Evolutionary conservation across 2,888 invertebrate genomes (phyloP).

Genomic region (Cecidostiba fungosa): DNA sequence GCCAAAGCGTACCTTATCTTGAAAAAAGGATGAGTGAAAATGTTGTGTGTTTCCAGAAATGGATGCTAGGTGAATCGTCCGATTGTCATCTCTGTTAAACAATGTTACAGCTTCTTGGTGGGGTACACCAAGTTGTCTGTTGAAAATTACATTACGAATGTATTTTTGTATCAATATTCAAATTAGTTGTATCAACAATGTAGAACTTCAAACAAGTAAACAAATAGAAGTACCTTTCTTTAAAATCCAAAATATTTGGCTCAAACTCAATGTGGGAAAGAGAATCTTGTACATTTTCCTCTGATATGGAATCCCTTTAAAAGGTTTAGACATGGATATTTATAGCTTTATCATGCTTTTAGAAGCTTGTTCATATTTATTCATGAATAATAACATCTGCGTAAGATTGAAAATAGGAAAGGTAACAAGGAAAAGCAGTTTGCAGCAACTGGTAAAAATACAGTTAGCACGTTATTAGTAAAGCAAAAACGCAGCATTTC

Average conservation of each 20-base stretch:
- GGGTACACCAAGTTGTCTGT: conserved; percentile 92
- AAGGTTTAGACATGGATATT: conserved; percentile 19
- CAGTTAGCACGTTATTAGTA: conserved; percentile 6
- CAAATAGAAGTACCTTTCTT: conserved; percentile 83
- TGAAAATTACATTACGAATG: conserved; percentile 16
- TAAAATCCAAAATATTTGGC: conserved; percentile 86
- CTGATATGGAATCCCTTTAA: conserved; percentile 71
- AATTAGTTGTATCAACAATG: conserved; percentile 23
- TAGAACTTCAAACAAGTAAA: conserved; percentile 30
- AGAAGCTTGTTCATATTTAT: neutral
- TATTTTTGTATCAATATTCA: conserved; percentile 22
- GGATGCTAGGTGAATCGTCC: conserved; percentile 94
- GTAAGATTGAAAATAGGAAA: conserved; percentile 20
- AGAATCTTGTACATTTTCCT: conserved; percentile 75
- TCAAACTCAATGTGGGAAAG: conserved; percentile 83
- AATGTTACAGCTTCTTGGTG: conserved; percentile 92
- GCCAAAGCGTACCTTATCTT: conserved; percentile 88
- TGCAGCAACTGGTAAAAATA: neutral
- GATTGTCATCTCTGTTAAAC: conserved; percentile 92
- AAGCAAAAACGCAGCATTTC: neutral
- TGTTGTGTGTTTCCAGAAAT: conserved; percentile 96
- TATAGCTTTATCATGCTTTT: neutral
- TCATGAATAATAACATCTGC: neutral
- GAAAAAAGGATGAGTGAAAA: conserved; percentile 98
- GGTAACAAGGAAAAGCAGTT: conserved; percentile 22